Evolutionary conservation across 2,888 invertebrate genomes (phyloP), one percentile per base, ranked within the genome.

Genomic region (Trichopria drosophilae): DNA sequence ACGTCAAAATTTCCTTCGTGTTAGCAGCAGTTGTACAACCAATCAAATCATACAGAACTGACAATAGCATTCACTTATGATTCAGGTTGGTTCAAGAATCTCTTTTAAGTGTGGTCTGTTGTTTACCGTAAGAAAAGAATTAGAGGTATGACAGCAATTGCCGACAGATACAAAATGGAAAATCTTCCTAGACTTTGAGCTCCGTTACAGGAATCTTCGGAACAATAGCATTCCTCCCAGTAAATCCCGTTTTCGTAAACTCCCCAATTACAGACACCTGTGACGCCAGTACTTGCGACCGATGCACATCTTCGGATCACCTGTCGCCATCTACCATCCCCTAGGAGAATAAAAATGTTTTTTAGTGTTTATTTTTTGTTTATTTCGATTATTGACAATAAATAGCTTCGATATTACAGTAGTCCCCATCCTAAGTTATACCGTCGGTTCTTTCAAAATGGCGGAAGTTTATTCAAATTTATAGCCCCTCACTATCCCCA

Each of bases 141-240:
- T 9, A 45, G 4, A 16, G 45, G 29, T 16, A 45, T 15, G 6
- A 36, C 9, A 26, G 36, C 36, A 9, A 31, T 19, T 3, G 29
- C n/a, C 3, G 6, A 24, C 5, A 28, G 1, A 3, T 24, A 36
- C 4, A 43, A 34, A 23, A 16, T 16, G 10, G 43, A 43, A 10
- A 24, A 13, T 23, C 43, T 13, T 9, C 15, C 19, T 12, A 65
- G 47, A 28, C 49, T 58, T n/a, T 68, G 53, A n/a, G 69, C 64
- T 43, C 58, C 64, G 69, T 96, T 97, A 72, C 96, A 97, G 58
- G 89, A 88, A 68, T 97, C 94, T 51, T 86, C 82, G 0, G 93
- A 88, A 73, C 96, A 97, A 69, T 96, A 97, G 68, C 97, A 97
- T 68, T 95, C 93, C 73, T 97, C 95, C 91, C 93, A 94, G 73